Evolutionary conservation across 1,140 invertebrate species (phyloP).

Genomic region (Orussus abietinus): DNA sequence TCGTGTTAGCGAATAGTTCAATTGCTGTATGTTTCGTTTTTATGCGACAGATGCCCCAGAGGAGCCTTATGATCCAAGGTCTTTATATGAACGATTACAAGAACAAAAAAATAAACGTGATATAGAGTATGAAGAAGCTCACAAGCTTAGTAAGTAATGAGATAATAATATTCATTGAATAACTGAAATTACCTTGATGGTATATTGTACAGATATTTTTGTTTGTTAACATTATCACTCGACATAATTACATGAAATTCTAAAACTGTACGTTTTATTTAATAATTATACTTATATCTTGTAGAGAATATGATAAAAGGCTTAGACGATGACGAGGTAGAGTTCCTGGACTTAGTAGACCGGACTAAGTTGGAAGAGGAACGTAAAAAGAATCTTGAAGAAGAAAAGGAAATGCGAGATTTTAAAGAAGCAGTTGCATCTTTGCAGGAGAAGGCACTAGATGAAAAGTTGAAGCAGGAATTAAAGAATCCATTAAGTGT

Average conservation of each 20-base stretch:
- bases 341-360: conserved; percentile 88
- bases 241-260: not conserved
- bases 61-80: conserved; percentile 75
- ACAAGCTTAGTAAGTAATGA: conserved; percentile 82
- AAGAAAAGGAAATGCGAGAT: conserved; percentile 76
- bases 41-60: conserved; percentile 83
- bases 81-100: conserved; percentile 83
- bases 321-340: conserved; percentile 91
- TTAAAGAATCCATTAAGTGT: conserved; percentile 44
- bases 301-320: conserved; percentile 92
- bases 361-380: conserved; percentile 80
- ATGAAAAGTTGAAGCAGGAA: conserved; percentile 61
- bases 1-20: conserved; percentile 3
- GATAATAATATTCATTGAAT: conserved; percentile 7
- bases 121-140: conserved; percentile 90
- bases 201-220: conserved; percentile 13
- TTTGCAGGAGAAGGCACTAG: conserved; percentile 69
- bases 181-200: conserved; percentile 9
- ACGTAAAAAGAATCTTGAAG: conserved; percentile 73
- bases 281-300: conserved; percentile 28
- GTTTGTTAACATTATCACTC: conserved; percentile 4
- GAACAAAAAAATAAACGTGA: conserved; percentile 89
- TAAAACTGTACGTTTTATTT: conserved; percentile 1
- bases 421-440: conserved; percentile 77
- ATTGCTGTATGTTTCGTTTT: conserved; percentile 15